Evolutionary conservation across 2,797 vertebrate genomes (phyloP).

Genomic region (Vespertilio murinus): DNA sequence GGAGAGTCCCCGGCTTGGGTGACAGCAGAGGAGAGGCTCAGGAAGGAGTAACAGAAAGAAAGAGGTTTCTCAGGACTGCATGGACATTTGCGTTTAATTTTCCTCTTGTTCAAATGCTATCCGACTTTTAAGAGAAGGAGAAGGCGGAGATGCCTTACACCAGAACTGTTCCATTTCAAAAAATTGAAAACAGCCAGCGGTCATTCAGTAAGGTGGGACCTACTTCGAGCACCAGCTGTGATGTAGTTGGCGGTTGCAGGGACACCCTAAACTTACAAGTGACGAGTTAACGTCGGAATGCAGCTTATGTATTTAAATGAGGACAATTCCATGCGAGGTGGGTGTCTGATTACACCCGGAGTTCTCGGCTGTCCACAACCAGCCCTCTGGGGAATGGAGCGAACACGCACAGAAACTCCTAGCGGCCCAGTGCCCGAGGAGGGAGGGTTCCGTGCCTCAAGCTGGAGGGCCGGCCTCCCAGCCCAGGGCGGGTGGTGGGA

Average conservation of each 20-base stretch:
- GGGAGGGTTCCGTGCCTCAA: slow-evolving; percentile 22
- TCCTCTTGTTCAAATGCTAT: slow-evolving; percentile 52
- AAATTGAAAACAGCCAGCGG: slow-evolving; percentile 68
- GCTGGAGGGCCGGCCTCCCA: background rate
- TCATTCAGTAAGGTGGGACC: background rate
- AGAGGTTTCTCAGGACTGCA: slow-evolving; percentile 47
- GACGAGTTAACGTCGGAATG: slow-evolving; percentile 58
- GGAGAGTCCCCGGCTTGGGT: background rate
- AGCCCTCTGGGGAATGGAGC: slow-evolving; percentile 36
- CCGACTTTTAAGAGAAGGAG: slow-evolving; percentile 58
- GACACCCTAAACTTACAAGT: slow-evolving; percentile 42
- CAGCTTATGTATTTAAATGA: slow-evolving; percentile 64
- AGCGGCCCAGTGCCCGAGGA: fast-evolving
- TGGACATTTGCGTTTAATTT: slow-evolving; percentile 77
- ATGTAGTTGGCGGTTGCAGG: background rate
- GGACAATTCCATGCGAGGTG: slow-evolving; percentile 47
- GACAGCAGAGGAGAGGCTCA: background rate
- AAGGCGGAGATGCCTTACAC: slow-evolving; percentile 58
- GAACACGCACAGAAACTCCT: slow-evolving; percentile 61
- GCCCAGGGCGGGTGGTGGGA: background rate
- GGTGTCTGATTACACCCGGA: slow-evolving; percentile 68
- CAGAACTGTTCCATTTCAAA: slow-evolving; percentile 36
- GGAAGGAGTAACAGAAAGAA: background rate
- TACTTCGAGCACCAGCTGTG: slow-evolving; percentile 29
- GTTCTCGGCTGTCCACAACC: slow-evolving; percentile 71